phyloP scores from a whole-genome alignment of 2,888 invertebrate genomes.

The Chalcis sispes region DNA sequence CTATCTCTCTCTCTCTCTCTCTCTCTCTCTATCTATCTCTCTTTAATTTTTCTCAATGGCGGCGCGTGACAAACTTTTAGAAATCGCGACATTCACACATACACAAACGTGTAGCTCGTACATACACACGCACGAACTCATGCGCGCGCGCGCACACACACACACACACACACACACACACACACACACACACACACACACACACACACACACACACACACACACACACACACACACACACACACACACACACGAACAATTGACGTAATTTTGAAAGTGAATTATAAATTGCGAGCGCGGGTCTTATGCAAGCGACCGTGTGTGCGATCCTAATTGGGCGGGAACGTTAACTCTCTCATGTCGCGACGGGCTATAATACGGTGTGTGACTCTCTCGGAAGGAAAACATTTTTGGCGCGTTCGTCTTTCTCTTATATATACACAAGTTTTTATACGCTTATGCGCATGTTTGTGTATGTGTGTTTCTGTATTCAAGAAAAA shows the following conservation, averaged over 20 bases:
- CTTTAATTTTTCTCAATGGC: not conserved
- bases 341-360: too few species aligned
- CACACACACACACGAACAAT: conserved; percentile 30
- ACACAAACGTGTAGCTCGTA: conserved; percentile 5
- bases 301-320: conserved; percentile 49
- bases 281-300: conserved; percentile 52
- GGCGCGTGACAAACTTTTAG: conserved; percentile 54
- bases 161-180: conserved; percentile 39
- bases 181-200: too few species aligned
- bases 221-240: conserved; percentile 28
- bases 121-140: too few species aligned
- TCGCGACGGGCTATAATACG: too few species aligned
- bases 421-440: not conserved
- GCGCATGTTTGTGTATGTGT: not conserved
- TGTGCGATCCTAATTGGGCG: conserved; percentile 54
- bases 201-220: too few species aligned
- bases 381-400: conserved; percentile 20
- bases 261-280: conserved; percentile 58
- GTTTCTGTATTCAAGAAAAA: not conserved
- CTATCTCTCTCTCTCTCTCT: conserved; percentile 18
- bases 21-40: conserved; percentile 26
- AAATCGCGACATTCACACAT: conserved; percentile 39
- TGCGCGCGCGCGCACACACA: conserved; percentile 18
- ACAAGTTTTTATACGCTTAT: not conserved
- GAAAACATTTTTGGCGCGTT: conserved; percentile 15